Percentiles rank a stretch among this genome's conserved stretches.
phyloP scores from a whole-genome alignment of 53 echinoderm and acorn worm genomes.

The Paelopatides confundens region DNA sequence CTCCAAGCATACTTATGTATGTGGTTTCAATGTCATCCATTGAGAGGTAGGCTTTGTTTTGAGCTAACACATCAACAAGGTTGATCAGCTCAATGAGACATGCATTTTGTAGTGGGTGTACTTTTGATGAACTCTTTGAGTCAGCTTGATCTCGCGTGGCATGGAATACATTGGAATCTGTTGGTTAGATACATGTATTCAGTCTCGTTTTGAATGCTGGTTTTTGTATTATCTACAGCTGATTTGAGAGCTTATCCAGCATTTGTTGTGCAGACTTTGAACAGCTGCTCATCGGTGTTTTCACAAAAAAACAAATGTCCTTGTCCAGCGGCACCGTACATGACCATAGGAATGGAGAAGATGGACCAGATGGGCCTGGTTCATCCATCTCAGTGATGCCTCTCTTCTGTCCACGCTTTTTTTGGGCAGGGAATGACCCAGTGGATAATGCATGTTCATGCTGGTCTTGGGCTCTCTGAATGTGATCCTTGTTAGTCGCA shows the following conservation, averaged over 20 bases:
- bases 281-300: conserved; percentile 36
- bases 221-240: conserved; percentile 33
- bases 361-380: conserved; percentile 27
- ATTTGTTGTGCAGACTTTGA: conserved; percentile 13
- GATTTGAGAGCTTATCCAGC: conserved; percentile 18
- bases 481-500: conserved; percentile 40
- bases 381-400: conserved; percentile 42
- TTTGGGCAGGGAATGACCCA: conserved; percentile 3
- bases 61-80: no score
- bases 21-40: no score
- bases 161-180: no score
- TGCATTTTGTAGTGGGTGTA: no score
- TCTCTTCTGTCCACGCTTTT: conserved; percentile 42
- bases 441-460: conserved; percentile 32
- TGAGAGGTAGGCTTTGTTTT: no score
- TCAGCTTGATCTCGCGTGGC: no score
- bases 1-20: no score
- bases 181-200: conserved; percentile 48
- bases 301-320: conserved; percentile 17
- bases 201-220: no score
- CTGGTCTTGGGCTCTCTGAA: conserved; percentile 47
- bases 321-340: conserved; percentile 46
- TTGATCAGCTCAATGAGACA: no score
- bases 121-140: no score
- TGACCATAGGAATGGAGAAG: conserved; percentile 36